Conservation (phyloP, 2,888 invertebrate species). For the Litoditis marina region DNA sequence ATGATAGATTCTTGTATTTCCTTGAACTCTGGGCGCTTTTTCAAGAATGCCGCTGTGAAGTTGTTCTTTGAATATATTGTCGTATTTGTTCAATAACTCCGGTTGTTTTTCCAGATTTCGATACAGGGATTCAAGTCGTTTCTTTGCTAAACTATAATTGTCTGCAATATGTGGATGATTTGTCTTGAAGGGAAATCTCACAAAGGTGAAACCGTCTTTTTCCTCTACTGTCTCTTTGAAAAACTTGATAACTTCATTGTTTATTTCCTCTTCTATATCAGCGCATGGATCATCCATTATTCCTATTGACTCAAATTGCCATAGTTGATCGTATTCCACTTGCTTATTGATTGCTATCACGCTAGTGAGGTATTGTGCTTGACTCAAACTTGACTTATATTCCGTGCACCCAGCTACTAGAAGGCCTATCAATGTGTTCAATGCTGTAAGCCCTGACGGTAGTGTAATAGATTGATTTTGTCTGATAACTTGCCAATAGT, state of each 20-base stretch:
- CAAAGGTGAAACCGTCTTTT: background rate
- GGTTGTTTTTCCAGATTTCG: background rate
- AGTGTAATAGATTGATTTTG: too few relatives aligned
- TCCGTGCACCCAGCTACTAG: too few relatives aligned
- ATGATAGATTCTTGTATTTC: constrained; percentile 2
- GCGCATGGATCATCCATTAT: too few relatives aligned
- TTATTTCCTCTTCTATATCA: background rate
- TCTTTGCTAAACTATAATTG: background rate
- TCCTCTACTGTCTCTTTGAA: background rate
- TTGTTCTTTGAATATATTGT: background rate
- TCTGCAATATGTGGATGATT: background rate
- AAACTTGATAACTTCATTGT: background rate
- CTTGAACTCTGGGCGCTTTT: too few relatives aligned
- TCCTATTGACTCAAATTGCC: too few relatives aligned
- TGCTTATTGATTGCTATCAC: too few relatives aligned
- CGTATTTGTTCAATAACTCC: background rate
- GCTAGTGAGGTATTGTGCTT: too few relatives aligned
- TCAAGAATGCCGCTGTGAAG: background rate
- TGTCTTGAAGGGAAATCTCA: background rate
- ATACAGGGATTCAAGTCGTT: background rate
- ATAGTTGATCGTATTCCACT: too few relatives aligned
- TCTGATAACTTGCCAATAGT: too few relatives aligned
- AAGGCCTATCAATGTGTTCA: too few relatives aligned
- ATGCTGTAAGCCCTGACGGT: too few relatives aligned
- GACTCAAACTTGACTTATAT: too few relatives aligned